Conservation (phyloP, 2,888 invertebrate genomes). For the Lordiphosa andalusiaca region DNA sequence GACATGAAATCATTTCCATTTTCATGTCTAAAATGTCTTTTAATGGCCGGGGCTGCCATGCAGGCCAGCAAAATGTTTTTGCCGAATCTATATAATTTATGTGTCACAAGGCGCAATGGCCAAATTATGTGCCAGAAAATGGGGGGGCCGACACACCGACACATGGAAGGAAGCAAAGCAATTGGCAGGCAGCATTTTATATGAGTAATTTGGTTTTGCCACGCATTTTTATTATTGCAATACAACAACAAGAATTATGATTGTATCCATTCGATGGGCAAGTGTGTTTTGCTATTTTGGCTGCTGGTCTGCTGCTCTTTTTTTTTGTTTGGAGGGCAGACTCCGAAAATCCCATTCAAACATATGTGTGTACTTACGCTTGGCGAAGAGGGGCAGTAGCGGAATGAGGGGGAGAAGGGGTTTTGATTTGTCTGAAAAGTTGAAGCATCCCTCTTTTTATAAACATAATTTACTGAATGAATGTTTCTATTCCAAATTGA, state of each 20-base stretch:
- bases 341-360: constrained; percentile 1
- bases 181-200: constrained; percentile 56
- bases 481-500: too few species aligned
- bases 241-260: constrained; percentile 60
- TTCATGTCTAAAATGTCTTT: constrained; percentile 45
- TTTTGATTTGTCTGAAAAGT: too few species aligned
- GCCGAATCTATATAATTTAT: constrained; percentile 64
- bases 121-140: constrained; percentile 64
- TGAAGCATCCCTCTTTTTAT: too few species aligned
- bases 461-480: too few species aligned
- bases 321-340: constrained; percentile 1
- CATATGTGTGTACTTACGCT: too few species aligned
- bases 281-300: constrained; percentile 14
- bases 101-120: constrained; percentile 34
- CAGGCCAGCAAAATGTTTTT: constrained; percentile 23
- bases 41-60: constrained; percentile 33
- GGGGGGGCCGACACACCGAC: constrained; percentile 24
- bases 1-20: constrained; percentile 71
- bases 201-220: constrained; percentile 64
- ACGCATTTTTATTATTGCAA: constrained; percentile 73
- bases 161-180: constrained; percentile 33
- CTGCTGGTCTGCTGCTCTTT: constrained; percentile 16
- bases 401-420: too few species aligned
- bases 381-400: too few species aligned
- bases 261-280: constrained; percentile 36